Evolutionary conservation across 1,140 invertebrate species (phyloP).

Genomic region (Plutomurus gul): DNA sequence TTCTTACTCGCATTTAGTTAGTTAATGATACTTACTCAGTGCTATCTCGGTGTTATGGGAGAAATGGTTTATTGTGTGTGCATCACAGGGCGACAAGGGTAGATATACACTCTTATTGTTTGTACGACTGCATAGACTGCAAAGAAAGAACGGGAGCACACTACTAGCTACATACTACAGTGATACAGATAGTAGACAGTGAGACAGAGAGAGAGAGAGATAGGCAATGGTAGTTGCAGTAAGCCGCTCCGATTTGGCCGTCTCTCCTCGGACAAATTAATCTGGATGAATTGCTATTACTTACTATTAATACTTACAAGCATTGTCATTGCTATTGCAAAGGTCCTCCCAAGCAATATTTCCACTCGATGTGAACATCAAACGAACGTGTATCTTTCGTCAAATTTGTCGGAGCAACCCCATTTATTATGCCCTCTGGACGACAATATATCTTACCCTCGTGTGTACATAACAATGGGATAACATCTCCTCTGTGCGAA

Average conservation of each 20-base stretch:
- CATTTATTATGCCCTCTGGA: conserved; percentile 42
- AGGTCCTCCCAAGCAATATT: conserved; percentile 38
- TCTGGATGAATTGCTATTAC: conserved; percentile 24
- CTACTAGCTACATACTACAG: too few species aligned
- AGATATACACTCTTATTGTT: too few species aligned
- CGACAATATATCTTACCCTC: conserved; percentile 44
- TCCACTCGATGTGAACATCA: conserved; percentile 32
- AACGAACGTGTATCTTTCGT: conserved; percentile 42
- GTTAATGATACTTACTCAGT: background rate
- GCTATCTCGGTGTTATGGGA: background rate
- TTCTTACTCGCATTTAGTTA: conserved; percentile 13
- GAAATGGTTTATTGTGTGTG: conserved; percentile 2
- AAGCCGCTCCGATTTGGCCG: background rate
- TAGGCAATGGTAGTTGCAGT: background rate
- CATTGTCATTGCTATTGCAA: conserved; percentile 1
- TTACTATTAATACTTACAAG: conserved; percentile 1
- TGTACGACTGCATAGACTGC: too few species aligned
- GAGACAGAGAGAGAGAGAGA: background rate
- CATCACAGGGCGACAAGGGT: too few species aligned
- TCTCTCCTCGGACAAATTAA: conserved; percentile 26
- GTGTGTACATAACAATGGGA: conserved; percentile 49
- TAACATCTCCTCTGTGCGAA: conserved; percentile 50
- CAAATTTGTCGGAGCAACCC: conserved; percentile 45
- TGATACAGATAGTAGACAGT: too few species aligned
- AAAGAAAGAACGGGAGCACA: too few species aligned